Evolutionary conservation across 2,888 invertebrate species (phyloP).

Genomic region (Papilio gigon): DNA sequence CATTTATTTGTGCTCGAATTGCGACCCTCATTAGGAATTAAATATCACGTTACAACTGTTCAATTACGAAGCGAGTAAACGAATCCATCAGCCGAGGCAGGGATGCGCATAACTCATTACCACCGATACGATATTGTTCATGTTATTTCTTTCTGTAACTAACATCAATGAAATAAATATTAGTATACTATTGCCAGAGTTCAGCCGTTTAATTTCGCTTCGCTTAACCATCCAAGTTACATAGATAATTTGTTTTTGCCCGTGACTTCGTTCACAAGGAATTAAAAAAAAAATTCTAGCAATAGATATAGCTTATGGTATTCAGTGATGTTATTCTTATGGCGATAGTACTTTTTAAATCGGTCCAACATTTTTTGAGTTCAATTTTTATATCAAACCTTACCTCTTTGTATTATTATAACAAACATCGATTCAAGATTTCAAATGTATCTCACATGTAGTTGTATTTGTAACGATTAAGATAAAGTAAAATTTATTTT

Average conservation of each 20-base stretch:
- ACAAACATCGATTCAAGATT: no score
- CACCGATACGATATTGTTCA: constrained; percentile 26
- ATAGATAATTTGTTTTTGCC: neutral
- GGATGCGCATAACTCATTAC: constrained; percentile 53
- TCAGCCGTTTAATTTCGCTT: neutral
- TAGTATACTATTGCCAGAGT: neutral
- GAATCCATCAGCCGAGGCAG: constrained; percentile 51
- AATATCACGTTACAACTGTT: constrained; percentile 18
- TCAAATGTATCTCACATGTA: no score
- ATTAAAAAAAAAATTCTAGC: no score
- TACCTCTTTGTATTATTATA: no score
- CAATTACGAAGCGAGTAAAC: constrained; percentile 43
- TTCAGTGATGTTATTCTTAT: no score
- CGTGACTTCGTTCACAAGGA: no score
- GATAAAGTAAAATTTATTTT: no score
- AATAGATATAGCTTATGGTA: no score
- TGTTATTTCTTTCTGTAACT: neutral
- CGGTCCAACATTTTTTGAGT: no score
- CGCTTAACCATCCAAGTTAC: neutral
- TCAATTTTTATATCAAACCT: no score
- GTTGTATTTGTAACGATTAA: no score
- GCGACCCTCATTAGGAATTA: constrained; percentile 24
- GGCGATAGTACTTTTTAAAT: no score
- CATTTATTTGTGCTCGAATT: constrained; percentile 11
- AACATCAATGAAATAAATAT: neutral